These are phyloP conservation scores for Gadopsis marmoratus DNA, from an alignment of 2,797 vertebrate species.

Conservation along the genomic window DNA sequence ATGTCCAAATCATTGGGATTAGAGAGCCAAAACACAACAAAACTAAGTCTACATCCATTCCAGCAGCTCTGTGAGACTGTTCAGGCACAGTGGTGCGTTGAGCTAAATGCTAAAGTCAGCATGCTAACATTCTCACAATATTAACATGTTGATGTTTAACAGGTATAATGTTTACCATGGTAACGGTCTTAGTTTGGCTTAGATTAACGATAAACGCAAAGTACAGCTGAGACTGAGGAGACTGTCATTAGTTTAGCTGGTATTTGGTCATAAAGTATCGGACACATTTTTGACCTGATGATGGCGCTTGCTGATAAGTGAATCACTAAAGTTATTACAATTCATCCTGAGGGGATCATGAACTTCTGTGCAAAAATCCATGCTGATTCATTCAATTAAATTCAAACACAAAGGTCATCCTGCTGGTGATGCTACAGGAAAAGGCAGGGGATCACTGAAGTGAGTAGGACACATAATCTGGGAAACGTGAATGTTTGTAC, in stretches of 20 bases:
- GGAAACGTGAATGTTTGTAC: not conserved
- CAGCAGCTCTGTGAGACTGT: not conserved
- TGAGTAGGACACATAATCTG: not conserved
- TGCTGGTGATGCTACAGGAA: not conserved
- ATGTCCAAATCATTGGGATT: not conserved
- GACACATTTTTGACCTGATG: not conserved
- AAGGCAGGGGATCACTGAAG: not conserved
- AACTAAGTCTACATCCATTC: not conserved
- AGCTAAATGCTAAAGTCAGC: constrained; percentile 14
- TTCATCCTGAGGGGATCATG: not conserved
- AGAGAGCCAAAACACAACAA: not conserved
- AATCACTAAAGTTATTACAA: not conserved
- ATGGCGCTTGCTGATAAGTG: not conserved
- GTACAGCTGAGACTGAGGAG: not conserved
- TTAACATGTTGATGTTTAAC: not conserved
- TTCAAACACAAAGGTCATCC: not conserved
- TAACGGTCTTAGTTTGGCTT: not conserved
- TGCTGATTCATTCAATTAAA: not conserved
- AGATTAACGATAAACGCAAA: not conserved
- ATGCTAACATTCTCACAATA: not conserved
- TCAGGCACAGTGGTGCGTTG: constrained; percentile 7
- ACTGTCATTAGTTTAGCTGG: not conserved
- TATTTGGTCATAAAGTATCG: not conserved
- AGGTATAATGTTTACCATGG: not conserved
- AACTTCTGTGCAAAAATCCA: not conserved